Evolutionary conservation across 1,140 invertebrate genomes (phyloP).

Genomic region (Drosophila sp.): DNA sequence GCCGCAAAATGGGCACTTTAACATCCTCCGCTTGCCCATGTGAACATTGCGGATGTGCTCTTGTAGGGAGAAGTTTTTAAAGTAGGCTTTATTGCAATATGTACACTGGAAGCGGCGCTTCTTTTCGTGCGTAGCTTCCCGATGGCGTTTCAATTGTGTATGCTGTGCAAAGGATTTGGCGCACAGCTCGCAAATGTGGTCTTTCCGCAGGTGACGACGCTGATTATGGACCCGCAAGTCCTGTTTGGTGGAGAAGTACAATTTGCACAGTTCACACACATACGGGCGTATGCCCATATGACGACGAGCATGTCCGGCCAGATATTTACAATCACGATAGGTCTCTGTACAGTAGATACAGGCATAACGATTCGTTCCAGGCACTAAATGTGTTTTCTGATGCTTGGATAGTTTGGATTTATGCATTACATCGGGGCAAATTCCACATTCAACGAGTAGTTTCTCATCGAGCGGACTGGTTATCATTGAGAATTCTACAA

Average conservation of each 20-base stretch:
- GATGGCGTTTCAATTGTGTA: slow-evolving; percentile 72
- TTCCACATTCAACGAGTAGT: slow-evolving; percentile 74
- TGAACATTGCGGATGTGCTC: slow-evolving; percentile 80
- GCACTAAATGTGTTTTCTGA: slow-evolving; percentile 70
- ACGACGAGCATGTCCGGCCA: slow-evolving; percentile 72
- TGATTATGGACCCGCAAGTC: slow-evolving; percentile 76
- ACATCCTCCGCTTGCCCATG: slow-evolving; percentile 76
- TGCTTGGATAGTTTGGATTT: slow-evolving; percentile 64
- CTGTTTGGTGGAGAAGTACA: slow-evolving; percentile 78
- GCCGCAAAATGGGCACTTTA: slow-evolving; percentile 75
- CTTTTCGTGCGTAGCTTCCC: slow-evolving; percentile 77
- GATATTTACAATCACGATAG: slow-evolving; percentile 75
- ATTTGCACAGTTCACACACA: slow-evolving; percentile 71
- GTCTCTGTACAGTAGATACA: slow-evolving; percentile 75
- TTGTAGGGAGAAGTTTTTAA: slow-evolving; percentile 76
- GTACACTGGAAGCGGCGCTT: slow-evolving; percentile 71
- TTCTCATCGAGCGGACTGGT: slow-evolving; percentile 56
- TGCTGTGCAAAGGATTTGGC: slow-evolving; percentile 78
- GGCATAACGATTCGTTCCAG: slow-evolving; percentile 71
- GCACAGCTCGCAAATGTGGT: slow-evolving; percentile 79
- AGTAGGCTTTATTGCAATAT: slow-evolving; percentile 76
- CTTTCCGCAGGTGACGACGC: slow-evolving; percentile 71
- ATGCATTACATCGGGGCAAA: slow-evolving; percentile 77
- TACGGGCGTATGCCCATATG: slow-evolving; percentile 80
- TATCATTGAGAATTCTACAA: slow-evolving; percentile 75